Conservation (phyloP, 2,888 invertebrate species). For the Amaurobius ferox region DNA sequence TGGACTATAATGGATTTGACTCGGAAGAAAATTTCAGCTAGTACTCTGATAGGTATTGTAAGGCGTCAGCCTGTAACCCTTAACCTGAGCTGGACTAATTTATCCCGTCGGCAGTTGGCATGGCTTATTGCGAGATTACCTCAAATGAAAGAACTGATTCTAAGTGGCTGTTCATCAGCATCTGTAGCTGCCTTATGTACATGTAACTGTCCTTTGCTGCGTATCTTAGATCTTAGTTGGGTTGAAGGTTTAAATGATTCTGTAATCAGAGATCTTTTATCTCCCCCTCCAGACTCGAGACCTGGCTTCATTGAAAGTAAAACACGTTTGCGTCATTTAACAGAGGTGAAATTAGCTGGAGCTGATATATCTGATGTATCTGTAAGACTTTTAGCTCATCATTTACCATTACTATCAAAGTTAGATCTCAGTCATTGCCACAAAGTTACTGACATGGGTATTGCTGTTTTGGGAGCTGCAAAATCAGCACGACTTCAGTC, state of each 20-base stretch:
- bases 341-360: constrained; percentile 84
- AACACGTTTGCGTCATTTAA: constrained; percentile 86
- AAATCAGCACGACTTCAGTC: constrained; percentile 84
- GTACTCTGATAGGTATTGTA: constrained; percentile 85
- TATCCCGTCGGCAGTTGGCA: constrained; percentile 90
- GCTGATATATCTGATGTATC: constrained; percentile 94
- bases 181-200: constrained; percentile 77
- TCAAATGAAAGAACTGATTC: constrained; percentile 86
- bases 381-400: constrained; percentile 79
- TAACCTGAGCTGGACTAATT: constrained; percentile 91
- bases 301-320: constrained; percentile 84
- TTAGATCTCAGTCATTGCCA: constrained; percentile 91
- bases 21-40: constrained; percentile 81
- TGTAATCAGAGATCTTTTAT: constrained; percentile 88
- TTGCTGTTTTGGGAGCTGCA: constrained; percentile 88
- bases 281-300: constrained; percentile 90
- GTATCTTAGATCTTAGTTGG: constrained; percentile 87
- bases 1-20: constrained; percentile 92
- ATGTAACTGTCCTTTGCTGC: constrained; percentile 87
- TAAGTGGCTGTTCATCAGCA: constrained; percentile 82
- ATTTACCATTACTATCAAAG: constrained; percentile 81
- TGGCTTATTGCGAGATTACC: constrained; percentile 94
- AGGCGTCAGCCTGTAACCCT: constrained; percentile 90
- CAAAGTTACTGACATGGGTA: constrained; percentile 91
- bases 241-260: constrained; percentile 90